These are phyloP conservation scores for Merodon equestris DNA, from an alignment of 2,888 invertebrate species.

Conservation along the genomic window DNA sequence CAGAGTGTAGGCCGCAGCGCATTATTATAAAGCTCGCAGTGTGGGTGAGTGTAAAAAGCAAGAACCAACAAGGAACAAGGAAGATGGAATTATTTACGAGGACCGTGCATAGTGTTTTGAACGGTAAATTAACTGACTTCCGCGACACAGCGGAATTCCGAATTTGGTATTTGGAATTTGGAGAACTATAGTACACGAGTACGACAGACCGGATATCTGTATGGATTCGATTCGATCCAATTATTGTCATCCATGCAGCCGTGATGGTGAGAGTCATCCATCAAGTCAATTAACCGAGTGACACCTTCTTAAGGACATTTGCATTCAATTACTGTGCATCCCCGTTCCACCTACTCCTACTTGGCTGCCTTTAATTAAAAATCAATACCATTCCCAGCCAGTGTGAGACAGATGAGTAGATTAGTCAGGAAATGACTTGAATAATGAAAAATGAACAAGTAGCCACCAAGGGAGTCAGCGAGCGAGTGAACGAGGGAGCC, in stretches of 20 bases:
- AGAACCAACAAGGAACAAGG: no score
- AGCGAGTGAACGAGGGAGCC: not conserved
- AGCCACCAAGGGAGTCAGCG: not conserved
- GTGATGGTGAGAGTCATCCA: conserved; percentile 60
- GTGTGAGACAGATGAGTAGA: not conserved
- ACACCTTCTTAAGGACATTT: conserved; percentile 66
- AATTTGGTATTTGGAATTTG: conserved; percentile 7
- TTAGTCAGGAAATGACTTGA: conserved; percentile 58
- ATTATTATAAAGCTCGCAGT: conserved; percentile 47
- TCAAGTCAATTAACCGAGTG: conserved; percentile 64
- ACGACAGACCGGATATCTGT: conserved; percentile 53
- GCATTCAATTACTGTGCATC: conserved; percentile 40
- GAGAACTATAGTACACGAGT: no score
- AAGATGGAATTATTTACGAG: conserved; percentile 28
- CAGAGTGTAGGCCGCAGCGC: conserved; percentile 29
- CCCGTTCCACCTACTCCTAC: not conserved
- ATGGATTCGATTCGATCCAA: conserved; percentile 62
- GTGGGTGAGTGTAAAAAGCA: conserved; percentile 12
- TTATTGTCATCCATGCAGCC: conserved; percentile 61
- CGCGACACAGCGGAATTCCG: conserved; percentile 42
- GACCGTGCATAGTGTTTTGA: conserved; percentile 28
- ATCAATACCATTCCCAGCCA: conserved; percentile 51
- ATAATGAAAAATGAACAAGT: conserved; percentile 14
- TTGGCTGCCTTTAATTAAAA: conserved; percentile 50
- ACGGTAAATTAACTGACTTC: conserved; percentile 61